Evolutionary conservation across 2,113 vertebrate species (phyloP), one percentile per base, ranked within the genome.

Genomic region (Furnarius figulus): DNA sequence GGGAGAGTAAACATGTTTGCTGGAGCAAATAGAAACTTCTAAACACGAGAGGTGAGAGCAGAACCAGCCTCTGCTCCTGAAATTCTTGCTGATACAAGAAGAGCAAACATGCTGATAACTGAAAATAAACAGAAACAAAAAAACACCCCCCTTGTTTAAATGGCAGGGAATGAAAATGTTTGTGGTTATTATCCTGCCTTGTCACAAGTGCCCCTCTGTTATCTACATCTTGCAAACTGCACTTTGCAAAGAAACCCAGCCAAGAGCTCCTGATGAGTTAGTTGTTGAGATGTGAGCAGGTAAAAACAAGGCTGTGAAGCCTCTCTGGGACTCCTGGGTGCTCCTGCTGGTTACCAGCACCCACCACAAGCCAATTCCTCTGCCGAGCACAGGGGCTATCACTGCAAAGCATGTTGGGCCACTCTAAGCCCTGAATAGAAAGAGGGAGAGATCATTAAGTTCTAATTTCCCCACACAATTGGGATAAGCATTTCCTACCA

Each of bases 391-490:
- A 13, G 40, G 40, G 40, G 40, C 40, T 15, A 42, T 42, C 40
- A 15, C 40, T 42, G 95, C 93, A 96, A 89, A 97, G 97, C 93
- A 83, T 37, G 95, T 80, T 53, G 93, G 96, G 95, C 97, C 96
- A 50, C 87, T 90, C 97, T 96, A 88, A 97, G 95, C 93, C 89
- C 86, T 89, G 95, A 97, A 97, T 25, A 95, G 94, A 85, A 96
- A 93, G 93, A 91, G 95, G 97, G 96, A 97, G 91, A 97, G 97
- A 98, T 98, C 98, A 98, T 98, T 98, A 98, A 98, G 98, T 98
- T 98, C 98, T 98, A 97, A 98, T 98, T 98, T 98, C 97, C 97
- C 94, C 95, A 89, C 97, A 98, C 98, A 98, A 98, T 95, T 96
- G 98, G 89, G 96, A 97, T 96, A 97, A 98, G 98, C 96, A 94